Percentiles rank a stretch among this genome's conserved stretches.
Evolutionary conservation across 2,888 invertebrate genomes (phyloP).

Genomic region (Aelia acuminata): DNA sequence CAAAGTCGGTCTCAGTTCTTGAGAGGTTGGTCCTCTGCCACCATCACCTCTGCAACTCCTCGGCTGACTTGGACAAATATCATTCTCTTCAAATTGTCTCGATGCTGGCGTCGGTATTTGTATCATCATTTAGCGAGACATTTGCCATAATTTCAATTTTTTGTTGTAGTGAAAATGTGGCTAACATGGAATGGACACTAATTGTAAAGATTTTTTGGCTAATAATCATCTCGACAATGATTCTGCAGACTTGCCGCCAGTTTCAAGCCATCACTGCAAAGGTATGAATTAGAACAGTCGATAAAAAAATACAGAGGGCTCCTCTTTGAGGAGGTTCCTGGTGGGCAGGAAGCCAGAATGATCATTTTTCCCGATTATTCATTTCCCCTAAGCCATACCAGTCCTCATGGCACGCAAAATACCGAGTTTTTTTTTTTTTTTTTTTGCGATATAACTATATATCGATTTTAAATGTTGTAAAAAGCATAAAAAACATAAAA

Average conservation of each 20-base stretch:
- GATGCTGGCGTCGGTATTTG: neutral
- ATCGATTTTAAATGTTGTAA: no score
- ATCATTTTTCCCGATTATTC: no score
- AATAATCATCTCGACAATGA: neutral
- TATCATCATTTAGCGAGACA: neutral
- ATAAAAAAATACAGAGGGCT: no score
- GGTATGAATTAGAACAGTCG: neutral
- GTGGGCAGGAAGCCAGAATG: no score
- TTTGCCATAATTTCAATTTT: neutral
- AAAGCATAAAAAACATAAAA: no score
- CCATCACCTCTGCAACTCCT: neutral
- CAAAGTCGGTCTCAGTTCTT: neutral
- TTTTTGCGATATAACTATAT: no score
- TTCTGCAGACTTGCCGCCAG: neutral
- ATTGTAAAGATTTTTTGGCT: neutral
- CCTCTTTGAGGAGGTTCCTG: no score
- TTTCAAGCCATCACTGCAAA: neutral
- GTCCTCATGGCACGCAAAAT: no score
- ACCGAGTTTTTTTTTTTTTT: no score
- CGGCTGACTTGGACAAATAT: neutral
- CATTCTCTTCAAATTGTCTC: neutral
- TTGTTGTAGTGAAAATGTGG: neutral
- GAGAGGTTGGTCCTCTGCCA: neutral
- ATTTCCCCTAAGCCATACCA: no score
- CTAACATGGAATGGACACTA: neutral